These are phyloP conservation scores for Platyrinchus mystaceus DNA, from an alignment of 2,797 vertebrate genomes.

Conservation along the genomic window DNA sequence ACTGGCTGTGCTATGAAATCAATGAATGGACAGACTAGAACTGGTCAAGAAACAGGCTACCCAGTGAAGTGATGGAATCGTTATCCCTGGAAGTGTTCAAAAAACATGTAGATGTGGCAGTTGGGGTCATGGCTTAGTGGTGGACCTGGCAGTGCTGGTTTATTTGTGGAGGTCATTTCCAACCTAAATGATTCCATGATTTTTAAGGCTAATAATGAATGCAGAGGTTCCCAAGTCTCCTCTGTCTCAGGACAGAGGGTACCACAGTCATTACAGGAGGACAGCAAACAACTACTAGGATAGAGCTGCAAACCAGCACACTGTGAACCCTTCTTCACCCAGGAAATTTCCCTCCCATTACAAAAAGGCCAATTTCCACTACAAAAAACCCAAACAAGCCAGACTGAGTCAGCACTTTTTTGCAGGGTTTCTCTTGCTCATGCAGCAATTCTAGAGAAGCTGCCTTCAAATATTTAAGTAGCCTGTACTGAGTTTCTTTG, in stretches of 20 bases:
- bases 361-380: background rate
- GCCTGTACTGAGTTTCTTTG: background rate
- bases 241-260: background rate
- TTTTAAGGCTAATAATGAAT: background rate
- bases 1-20: background rate
- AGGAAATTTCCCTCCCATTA: background rate
- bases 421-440: background rate
- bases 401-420: background rate
- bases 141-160: background rate
- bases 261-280: background rate
- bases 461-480: background rate
- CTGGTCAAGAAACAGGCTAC: background rate
- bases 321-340: background rate
- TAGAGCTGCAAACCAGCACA: background rate
- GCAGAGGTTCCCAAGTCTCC: background rate
- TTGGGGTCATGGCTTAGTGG: background rate
- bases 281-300: background rate
- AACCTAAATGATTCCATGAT: accelerated
- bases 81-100: background rate
- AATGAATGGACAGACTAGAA: background rate
- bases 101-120: background rate
- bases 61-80: background rate
- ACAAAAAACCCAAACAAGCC: accelerated
- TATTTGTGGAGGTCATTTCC: too few relatives aligned
- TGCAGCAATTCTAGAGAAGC: background rate